Conservation (phyloP, 2,888 invertebrate genomes). For the Synanthedon formicaeformis region DNA sequence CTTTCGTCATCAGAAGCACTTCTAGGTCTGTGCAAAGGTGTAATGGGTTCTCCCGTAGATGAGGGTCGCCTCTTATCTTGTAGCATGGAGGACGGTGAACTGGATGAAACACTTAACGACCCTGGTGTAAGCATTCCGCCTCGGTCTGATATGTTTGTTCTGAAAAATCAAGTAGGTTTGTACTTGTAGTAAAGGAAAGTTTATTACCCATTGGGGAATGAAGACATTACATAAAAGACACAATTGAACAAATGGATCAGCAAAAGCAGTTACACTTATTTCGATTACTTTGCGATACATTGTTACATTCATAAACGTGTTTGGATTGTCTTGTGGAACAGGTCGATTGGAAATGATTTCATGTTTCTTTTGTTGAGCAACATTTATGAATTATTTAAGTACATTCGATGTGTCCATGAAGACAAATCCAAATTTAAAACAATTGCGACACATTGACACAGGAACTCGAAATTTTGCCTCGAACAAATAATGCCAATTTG, state of each 20-base stretch:
- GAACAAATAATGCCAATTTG: constrained; percentile 46
- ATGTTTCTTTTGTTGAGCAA: no score
- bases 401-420: no score
- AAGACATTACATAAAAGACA: background rate
- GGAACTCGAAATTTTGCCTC: constrained; percentile 23
- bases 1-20: constrained; percentile 58
- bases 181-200: background rate
- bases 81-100: constrained; percentile 61
- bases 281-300: background rate
- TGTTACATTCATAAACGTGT: no score
- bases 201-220: background rate
- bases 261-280: background rate
- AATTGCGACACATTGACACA: no score
- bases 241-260: background rate
- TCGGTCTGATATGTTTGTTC: constrained; percentile 52
- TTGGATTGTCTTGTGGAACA: no score
- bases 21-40: constrained; percentile 44
- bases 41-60: constrained; percentile 42
- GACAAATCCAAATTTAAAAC: no score
- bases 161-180: constrained; percentile 18
- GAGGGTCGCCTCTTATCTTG: constrained; percentile 52
- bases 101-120: constrained; percentile 56
- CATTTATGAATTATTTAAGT: no score
- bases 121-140: constrained; percentile 60
- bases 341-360: no score